Base-by-base conservation (phyloP, 1,140 invertebrate species). In the Aphaenogaster ashmeadi region DNA sequence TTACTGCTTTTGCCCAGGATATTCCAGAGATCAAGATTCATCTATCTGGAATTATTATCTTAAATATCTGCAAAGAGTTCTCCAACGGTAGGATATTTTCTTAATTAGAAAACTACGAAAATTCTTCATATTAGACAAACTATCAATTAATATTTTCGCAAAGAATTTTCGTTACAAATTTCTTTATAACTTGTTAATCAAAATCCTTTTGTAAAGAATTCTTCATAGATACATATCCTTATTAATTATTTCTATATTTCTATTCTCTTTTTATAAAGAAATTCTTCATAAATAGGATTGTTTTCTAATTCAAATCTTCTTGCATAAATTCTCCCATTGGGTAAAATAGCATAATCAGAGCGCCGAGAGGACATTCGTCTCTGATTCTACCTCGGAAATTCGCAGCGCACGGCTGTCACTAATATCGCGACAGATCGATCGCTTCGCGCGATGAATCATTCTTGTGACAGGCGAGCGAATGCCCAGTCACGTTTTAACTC, bases 381-480 rank as follows among this genome's bases (percentile, higher is more conserved):
- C 13, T 38, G 41, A 74, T 83, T 62, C 15, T 84, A 21, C 27
- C 3, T 88, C 36, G 50, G 38, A 86, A 78, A 89, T 91, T 91
- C 74, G 36, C 41, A 15, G 71, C 54, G 72, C 77, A 85, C 62
- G 50, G 56, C 71, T 47, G 81, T 88, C 86, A 91, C 90, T 93
- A 91, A 92, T 92, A 89, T 91, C 87, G 71, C 36, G 81, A 54
- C 80, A 91, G 85, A 93, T 92, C 92, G 92, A 52, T 88, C 87
- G 78, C 80, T 58, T 91, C 66, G 85, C 44, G 27, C 74, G 84
- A 93, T 93, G 92, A 93, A 93, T 93, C 91, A 93, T 92, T 84
- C 85, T 80, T 64, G 38, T 89, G 92, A 92, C 87, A 85, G 88
- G 72, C 86, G 66, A 79, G 64, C 66, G 54, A 81, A 91, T 92